A percentile compares a stretch with the other conserved stretches of the same genome.
Conservation (phyloP, 2,888 invertebrate species). For the Phyllotreta cruciferae region DNA sequence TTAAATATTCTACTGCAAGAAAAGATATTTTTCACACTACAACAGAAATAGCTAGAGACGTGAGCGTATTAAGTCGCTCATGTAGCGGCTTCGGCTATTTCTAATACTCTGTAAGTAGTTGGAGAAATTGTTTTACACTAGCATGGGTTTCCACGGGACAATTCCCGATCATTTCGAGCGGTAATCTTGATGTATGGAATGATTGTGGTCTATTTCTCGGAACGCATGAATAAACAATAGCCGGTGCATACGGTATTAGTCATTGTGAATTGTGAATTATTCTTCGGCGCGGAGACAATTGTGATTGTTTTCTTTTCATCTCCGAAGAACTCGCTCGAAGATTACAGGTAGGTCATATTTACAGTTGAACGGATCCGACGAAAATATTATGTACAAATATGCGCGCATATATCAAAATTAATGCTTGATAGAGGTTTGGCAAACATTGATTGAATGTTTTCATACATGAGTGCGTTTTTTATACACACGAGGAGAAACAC, state of each 20-base stretch:
- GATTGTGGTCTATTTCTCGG: constrained; percentile 31
- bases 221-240: constrained; percentile 30
- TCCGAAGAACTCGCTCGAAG: constrained; percentile 6
- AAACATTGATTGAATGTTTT: no score
- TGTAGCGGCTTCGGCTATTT: no score
- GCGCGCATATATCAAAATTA: no score
- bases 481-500: no score
- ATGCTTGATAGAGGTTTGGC: no score
- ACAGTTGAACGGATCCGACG: neutral
- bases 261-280: constrained; percentile 25
- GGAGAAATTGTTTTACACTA: no score
- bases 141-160: constrained; percentile 27
- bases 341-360: constrained; percentile 13
- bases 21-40: no score
- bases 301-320: constrained; percentile 13
- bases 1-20: no score
- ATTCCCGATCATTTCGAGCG: constrained; percentile 30
- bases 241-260: constrained; percentile 29
- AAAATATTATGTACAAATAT: neutral
- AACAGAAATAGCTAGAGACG: no score
- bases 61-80: no score
- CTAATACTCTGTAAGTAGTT: no score
- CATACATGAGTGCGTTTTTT: no score
- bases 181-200: constrained; percentile 28
- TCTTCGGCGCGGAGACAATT: constrained; percentile 20